phyloP scores from a whole-genome alignment of 2,113 vertebrate genomes.

The Lutjanus erythropterus region DNA sequence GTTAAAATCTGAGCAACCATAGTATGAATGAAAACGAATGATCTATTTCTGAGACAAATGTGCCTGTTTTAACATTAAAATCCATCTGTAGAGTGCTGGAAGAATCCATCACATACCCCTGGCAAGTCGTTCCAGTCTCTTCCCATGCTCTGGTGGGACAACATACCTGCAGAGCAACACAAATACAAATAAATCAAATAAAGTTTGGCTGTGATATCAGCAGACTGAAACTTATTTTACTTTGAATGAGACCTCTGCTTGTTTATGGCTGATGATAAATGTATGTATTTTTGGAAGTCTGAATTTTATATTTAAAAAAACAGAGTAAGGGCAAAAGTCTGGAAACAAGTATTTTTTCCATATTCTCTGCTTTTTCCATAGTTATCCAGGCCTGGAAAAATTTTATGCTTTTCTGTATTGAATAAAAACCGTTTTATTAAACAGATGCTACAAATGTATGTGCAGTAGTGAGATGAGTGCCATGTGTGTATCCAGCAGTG shows the following conservation, averaged over 20 bases:
- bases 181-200: not conserved
- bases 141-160: constrained; percentile 96
- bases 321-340: too few species aligned
- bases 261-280: not conserved
- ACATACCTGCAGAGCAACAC: constrained; percentile 87
- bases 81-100: not conserved
- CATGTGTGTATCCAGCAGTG: not conserved
- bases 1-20: not conserved
- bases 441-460: not conserved
- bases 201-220: not conserved
- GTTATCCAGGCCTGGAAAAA: too few species aligned
- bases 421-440: too few species aligned
- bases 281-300: too few species aligned
- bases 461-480: not conserved
- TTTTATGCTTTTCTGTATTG: too few species aligned
- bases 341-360: too few species aligned
- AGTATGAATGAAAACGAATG: not conserved
- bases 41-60: not conserved
- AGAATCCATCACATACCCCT: constrained; percentile 86
- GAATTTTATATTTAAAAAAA: too few species aligned
- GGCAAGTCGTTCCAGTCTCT: constrained; percentile 94
- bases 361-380: too few species aligned
- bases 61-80: not conserved
- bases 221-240: not conserved
- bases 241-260: not conserved